phyloP scores from a whole-genome alignment of 2,888 invertebrate genomes.

The Germaria angustata region DNA sequence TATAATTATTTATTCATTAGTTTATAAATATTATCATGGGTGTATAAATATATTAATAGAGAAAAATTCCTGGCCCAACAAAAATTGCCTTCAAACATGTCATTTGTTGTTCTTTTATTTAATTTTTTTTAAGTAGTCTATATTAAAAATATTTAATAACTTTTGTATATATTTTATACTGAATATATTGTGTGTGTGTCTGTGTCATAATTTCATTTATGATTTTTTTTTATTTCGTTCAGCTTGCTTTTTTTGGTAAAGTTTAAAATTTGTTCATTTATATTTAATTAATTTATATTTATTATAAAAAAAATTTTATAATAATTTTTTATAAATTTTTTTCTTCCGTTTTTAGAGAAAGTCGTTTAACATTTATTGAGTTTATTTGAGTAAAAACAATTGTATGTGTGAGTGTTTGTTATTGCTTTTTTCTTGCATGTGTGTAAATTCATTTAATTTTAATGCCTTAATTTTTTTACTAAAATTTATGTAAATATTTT shows the following conservation, averaged over 20 bases:
- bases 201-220: neutral
- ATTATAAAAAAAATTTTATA: conserved; percentile 35
- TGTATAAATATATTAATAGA: conserved; percentile 30
- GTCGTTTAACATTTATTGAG: no score
- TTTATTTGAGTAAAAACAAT: no score
- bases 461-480: conserved; percentile 13
- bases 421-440: neutral
- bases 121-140: neutral
- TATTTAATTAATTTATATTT: conserved; percentile 50
- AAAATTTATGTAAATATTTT: neutral
- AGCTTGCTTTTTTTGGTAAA: conserved; percentile 36
- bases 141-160: conserved; percentile 41
- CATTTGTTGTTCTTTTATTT: conserved; percentile 17
- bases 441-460: conserved; percentile 30
- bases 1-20: conserved; percentile 8
- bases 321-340: neutral
- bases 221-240: neutral
- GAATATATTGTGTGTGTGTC: neutral
- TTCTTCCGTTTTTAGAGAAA: neutral
- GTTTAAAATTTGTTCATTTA: conserved; percentile 42
- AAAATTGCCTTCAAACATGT: conserved; percentile 49
- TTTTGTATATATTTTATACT: neutral
- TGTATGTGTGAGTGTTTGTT: neutral
- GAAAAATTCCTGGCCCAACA: conserved; percentile 45
- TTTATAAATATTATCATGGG: neutral